phyloP scores from a whole-genome alignment of 2,113 vertebrate genomes.

The Typhlomys cinereus region DNA sequence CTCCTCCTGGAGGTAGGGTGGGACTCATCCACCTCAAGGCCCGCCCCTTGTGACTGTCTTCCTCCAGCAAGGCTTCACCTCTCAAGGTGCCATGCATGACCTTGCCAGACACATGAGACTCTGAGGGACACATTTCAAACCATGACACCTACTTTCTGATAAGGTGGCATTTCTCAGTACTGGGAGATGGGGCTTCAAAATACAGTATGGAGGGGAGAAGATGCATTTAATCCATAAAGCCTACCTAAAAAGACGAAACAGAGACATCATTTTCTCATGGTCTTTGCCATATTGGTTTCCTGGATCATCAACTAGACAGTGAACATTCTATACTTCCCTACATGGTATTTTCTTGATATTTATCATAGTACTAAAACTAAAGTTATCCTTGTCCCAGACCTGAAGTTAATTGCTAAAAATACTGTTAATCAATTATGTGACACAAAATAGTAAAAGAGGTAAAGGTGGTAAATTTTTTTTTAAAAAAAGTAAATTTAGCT shows the following conservation, averaged over 20 bases:
- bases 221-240: neutral
- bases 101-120: too few relatives aligned
- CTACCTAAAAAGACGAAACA: neutral
- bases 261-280: neutral
- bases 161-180: neutral
- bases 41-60: too few relatives aligned
- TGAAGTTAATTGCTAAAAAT: neutral
- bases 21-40: too few relatives aligned
- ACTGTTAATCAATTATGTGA: neutral
- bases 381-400: neutral
- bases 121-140: too few relatives aligned
- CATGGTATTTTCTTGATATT: neutral
- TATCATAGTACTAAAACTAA: neutral
- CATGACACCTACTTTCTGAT: too few relatives aligned
- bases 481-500: neutral
- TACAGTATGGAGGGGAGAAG: neutral
- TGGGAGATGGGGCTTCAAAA: neutral
- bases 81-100: too few relatives aligned
- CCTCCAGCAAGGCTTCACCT: too few relatives aligned
- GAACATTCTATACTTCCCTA: neutral
- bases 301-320: neutral
- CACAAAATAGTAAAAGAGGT: neutral
- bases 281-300: neutral
- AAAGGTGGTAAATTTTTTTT: neutral
- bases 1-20: too few relatives aligned